Conservation (phyloP, 2,797 vertebrate species). For the Liasis olivaceus region DNA sequence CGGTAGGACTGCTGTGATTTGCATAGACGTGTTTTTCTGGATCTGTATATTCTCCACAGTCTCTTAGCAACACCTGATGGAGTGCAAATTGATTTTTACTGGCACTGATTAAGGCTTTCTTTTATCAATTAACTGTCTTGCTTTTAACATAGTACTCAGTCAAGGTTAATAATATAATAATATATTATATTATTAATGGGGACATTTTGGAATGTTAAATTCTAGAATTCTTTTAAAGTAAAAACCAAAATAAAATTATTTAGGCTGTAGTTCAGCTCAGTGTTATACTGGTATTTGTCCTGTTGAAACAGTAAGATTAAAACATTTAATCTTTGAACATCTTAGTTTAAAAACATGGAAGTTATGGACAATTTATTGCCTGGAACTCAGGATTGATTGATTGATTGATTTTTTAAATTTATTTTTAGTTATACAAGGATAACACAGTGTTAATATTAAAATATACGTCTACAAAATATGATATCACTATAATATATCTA, state of each 20-base stretch:
- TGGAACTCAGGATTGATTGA: not conserved
- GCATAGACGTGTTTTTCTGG: not conserved
- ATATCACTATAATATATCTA: not conserved
- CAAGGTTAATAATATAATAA: conserved; percentile 18
- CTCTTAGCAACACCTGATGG: conserved; percentile 3
- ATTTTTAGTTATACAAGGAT: not conserved
- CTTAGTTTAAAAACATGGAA: not conserved
- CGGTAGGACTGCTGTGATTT: not conserved
- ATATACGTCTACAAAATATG: not conserved
- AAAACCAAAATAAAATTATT: not conserved
- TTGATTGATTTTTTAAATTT: not conserved
- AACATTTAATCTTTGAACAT: not conserved
- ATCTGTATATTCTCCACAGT: conserved; percentile 2
- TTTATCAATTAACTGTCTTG: conserved; percentile 17
- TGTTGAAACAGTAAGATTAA: not conserved
- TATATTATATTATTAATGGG: not conserved
- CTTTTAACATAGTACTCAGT: conserved; percentile 7
- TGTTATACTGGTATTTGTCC: not conserved
- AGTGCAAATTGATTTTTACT: conserved; percentile 26
- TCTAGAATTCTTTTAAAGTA: not conserved
- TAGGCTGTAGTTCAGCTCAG: not conserved
- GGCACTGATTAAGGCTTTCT: conserved; percentile 12
- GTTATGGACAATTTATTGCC: not conserved
- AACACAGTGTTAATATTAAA: not conserved
- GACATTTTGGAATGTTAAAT: conserved; percentile 10